Base-by-base conservation (phyloP, 2,888 invertebrate species). In the Ellobium chinense region DNA sequence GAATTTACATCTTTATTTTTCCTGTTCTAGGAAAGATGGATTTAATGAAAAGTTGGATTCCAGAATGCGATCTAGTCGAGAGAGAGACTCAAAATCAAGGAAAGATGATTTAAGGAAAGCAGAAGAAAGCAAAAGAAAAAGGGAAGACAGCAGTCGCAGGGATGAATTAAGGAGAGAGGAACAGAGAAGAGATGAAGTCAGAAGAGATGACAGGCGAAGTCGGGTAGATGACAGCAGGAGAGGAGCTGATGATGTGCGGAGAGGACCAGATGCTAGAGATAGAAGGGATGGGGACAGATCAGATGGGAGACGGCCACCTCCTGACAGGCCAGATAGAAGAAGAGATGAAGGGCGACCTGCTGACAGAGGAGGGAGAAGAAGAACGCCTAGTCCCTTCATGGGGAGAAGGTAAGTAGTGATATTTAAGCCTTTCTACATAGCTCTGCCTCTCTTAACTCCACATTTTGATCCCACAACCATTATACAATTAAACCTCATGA, bases 331-430 rank as follows among this genome's bases (percentile, higher is more conserved):
- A 31, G 63, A 72, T 78, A 31, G 76, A 72, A 29, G 60, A 54
- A n/a, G 68, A 73, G 65, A 81, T 46, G 80, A 80, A 27, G n/a
- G 7, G 1, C 56, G 80, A 21, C 80, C 54, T 9, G 24, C 12
- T 1, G 80, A 80, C 24, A 58, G 80, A 62, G 69, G 69, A 46
- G 80, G 60, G 7, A 75, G 80, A 56, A 39, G 80, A 27, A 75
- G 80, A 63, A 80, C 80, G 3, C 80, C 80, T 7, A 80, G 80
- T 69, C 80, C 80, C 2, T 80, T 80, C 60, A 75, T 75, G 74
- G 75, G 74, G 27, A 27, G 80, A 69, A 75, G 80, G 80, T 80
- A 12, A 66, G 66, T n/a, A n/a, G n/a, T n/a, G n/a, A n/a, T n/a
- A n/a, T n/a, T n/a, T n/a, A n/a, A n/a, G n/a, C n/a, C n/a, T n/a